Evolutionary conservation across 2,797 vertebrate genomes (phyloP).

Genomic region (Coreius guichenoti): DNA sequence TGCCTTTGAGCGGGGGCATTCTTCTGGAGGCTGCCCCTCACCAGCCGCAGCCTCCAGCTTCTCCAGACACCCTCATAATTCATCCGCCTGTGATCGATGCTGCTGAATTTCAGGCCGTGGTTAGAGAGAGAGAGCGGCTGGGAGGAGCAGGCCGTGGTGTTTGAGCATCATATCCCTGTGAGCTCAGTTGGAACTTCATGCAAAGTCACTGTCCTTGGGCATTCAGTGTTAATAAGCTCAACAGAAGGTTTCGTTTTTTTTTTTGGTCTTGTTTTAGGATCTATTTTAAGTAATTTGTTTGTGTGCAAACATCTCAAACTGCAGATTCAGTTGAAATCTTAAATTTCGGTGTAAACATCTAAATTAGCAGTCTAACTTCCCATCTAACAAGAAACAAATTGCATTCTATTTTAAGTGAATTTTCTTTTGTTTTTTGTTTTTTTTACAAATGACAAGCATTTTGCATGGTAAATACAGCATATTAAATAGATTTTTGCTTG

Average conservation of each 20-base stretch:
- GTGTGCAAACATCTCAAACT: not conserved
- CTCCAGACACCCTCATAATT: slow-evolving; percentile 53
- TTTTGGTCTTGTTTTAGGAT: slow-evolving; percentile 5
- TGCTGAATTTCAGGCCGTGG: slow-evolving; percentile 32
- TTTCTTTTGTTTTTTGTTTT: not conserved
- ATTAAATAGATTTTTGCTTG: not conserved
- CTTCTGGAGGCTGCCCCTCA: slow-evolving; percentile 47
- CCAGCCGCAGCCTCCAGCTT: slow-evolving; percentile 46
- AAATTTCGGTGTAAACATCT: not conserved
- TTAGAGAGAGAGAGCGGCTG: slow-evolving; percentile 18
- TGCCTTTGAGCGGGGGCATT: slow-evolving; percentile 48
- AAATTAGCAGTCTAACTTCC: not conserved
- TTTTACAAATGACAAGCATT: not conserved
- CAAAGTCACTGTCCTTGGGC: slow-evolving; percentile 30
- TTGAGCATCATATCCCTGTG: slow-evolving; percentile 33
- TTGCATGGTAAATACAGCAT: not conserved
- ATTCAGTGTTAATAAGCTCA: slow-evolving; percentile 4
- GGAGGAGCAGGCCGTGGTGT: slow-evolving; percentile 12
- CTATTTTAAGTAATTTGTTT: not conserved
- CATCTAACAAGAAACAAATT: not conserved
- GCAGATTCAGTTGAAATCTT: not conserved
- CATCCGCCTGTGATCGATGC: slow-evolving; percentile 56
- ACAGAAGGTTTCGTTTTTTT: not conserved
- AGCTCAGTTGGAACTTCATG: slow-evolving; percentile 9
- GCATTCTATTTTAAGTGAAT: not conserved